Conservation (phyloP, 2,888 invertebrate species). For the Heliconius aoede region DNA sequence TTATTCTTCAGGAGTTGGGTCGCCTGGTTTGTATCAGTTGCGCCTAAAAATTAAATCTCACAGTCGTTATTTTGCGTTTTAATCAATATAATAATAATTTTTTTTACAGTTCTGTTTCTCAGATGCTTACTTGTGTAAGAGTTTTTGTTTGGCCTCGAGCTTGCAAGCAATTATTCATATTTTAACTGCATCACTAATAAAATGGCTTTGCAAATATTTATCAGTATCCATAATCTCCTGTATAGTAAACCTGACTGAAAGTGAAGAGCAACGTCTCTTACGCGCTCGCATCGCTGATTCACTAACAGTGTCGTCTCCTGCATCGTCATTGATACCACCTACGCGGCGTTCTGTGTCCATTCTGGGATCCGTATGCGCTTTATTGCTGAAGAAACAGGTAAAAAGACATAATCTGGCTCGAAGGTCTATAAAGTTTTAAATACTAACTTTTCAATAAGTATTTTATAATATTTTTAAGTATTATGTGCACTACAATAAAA, state of each 20-base stretch:
- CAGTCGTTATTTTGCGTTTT: neutral
- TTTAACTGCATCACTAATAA: too few relatives aligned
- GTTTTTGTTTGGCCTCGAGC: too few relatives aligned
- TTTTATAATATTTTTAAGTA: too few relatives aligned
- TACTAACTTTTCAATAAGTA: too few relatives aligned
- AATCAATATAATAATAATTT: neutral
- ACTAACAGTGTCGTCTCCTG: slow-evolving; percentile 67
- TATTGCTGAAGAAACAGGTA: slow-evolving; percentile 74
- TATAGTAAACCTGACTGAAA: slow-evolving; percentile 53
- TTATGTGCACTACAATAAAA: too few relatives aligned
- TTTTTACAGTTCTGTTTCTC: neutral
- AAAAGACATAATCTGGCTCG: neutral
- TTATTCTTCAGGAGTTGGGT: slow-evolving; percentile 59
- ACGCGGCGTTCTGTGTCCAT: slow-evolving; percentile 69
- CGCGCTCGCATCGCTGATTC: slow-evolving; percentile 68
- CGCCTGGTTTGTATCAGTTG: slow-evolving; percentile 58
- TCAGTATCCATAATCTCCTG: neutral
- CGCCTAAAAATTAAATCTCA: neutral
- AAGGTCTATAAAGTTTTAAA: neutral
- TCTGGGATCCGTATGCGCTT: slow-evolving; percentile 75
- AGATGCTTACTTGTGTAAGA: neutral
- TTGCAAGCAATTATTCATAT: too few relatives aligned
- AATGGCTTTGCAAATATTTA: too few relatives aligned
- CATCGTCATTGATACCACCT: slow-evolving; percentile 65
- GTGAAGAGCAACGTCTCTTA: slow-evolving; percentile 60